Evolutionary conservation across 2,113 vertebrate genomes (phyloP), one percentile per base, ranked within the genome.

Genomic region (Thalassarche chlororhynchos): DNA sequence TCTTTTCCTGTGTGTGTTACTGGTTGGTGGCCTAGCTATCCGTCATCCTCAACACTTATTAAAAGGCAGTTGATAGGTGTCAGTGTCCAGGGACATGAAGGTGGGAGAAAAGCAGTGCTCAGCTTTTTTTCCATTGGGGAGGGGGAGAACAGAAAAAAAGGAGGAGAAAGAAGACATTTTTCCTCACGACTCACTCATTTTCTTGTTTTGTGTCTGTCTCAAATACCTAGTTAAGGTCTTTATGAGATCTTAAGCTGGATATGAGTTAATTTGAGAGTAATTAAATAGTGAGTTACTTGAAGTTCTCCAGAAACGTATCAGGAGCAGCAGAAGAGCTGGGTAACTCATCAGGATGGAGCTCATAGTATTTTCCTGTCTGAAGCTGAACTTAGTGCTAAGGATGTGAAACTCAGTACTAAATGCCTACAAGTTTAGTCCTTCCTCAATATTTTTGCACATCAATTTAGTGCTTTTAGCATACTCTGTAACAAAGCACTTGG

Each of bases 111-210:
- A 92, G 32, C 8, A 29, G 24, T 19, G 26, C 10, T 68, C 57
- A 68, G 2, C 1, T 14, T 57, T 28, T 26, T 84, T 76, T 52
- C 46, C 4, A 1, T 2, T 79, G 21, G 5, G 12, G 15, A 54
- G 10, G 1, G n/a, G 8, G 19, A 52, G 28, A 65, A 60, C 29
- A 64, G 23, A 74, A 69, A 15, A 69, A 14, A 2, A 79, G 25
- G 47, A 64, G 12, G 8, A 64, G 10, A 52, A 61, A 54, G 8
- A 44, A 34, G 15, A 24, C 4, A 5, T n/a, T 92, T 66, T 88
- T 85, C 6, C 23, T 79, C 6, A 6, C 1, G 0, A 65, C 7
- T 29, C 1, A 5, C 3, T 38, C 5, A 21, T 52, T 23, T 34
- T 64, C 32, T 77, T 85, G 3, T 47, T 87, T 20, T 76, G 7